phyloP scores from a whole-genome alignment of 2,797 vertebrate species.

The Syngnathus acus region DNA sequence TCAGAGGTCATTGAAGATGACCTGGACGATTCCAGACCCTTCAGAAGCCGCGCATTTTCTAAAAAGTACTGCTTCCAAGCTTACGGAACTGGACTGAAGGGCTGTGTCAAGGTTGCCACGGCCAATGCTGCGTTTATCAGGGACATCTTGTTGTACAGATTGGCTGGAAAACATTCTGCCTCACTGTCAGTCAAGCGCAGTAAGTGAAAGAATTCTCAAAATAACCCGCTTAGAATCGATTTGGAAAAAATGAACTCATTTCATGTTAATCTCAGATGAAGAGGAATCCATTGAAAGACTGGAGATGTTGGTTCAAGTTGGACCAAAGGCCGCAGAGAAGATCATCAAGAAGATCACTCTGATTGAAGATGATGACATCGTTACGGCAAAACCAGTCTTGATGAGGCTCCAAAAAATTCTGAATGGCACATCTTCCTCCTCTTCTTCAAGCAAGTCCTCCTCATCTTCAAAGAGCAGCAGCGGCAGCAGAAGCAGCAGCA shows the following conservation, averaged over 20 bases:
- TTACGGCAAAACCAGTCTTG: conserved; percentile 43
- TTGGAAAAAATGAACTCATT: neutral
- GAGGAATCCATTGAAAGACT: conserved; percentile 67
- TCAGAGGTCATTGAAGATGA: conserved; percentile 45
- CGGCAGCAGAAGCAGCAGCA: neutral
- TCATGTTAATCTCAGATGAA: conserved; percentile 43
- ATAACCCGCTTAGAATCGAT: neutral
- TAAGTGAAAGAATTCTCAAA: conserved; percentile 39
- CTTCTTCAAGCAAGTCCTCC: conserved; percentile 41
- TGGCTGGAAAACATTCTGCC: conserved; percentile 61
- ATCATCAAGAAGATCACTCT: conserved; percentile 57
- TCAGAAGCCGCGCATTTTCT: conserved; percentile 21
- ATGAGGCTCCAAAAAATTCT: conserved; percentile 72
- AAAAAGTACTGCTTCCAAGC: conserved; percentile 54
- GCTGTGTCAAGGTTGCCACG: conserved; percentile 60
- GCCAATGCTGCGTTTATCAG: conserved; percentile 58
- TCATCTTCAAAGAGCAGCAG: conserved; percentile 10
- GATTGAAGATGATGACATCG: conserved; percentile 31
- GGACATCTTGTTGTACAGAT: conserved; percentile 52
- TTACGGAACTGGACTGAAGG: conserved; percentile 48
- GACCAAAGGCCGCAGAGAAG: conserved; percentile 68
- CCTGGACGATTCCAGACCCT: neutral
- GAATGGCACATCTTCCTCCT: conserved; percentile 39
- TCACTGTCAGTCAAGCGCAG: conserved; percentile 57
- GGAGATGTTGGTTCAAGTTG: conserved; percentile 68